These are phyloP conservation scores for Limanda limanda DNA, from an alignment of 2,113 vertebrate genomes.

Conservation along the genomic window DNA sequence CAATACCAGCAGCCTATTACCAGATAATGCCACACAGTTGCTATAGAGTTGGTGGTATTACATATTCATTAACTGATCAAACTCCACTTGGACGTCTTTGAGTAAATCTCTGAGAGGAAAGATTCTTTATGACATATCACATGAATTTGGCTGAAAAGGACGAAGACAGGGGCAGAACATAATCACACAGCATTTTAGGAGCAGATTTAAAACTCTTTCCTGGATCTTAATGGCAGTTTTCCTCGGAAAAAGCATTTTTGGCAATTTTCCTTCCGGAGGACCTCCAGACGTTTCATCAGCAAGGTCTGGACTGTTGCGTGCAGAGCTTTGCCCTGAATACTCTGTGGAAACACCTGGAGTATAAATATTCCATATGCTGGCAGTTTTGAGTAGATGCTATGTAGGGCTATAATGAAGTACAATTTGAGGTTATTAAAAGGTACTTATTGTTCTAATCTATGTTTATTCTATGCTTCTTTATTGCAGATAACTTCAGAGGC, in stretches of 20 bases:
- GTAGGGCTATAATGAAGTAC: not conserved
- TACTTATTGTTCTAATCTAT: too few species aligned
- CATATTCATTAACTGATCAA: constrained; percentile 20
- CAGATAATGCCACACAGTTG: constrained; percentile 45
- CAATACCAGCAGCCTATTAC: constrained; percentile 58
- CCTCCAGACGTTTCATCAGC: not conserved
- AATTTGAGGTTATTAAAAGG: not conserved
- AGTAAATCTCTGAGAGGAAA: constrained; percentile 27
- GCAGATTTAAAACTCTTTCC: constrained; percentile 1
- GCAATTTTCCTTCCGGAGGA: not conserved
- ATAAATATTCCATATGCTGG: not conserved
- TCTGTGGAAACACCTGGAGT: not conserved
- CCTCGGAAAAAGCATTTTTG: not conserved
- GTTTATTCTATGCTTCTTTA: too few species aligned
- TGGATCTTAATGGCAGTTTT: not conserved
- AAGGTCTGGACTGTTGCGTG: constrained; percentile 1
- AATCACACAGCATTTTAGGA: not conserved
- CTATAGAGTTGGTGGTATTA: constrained; percentile 33
- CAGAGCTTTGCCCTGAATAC: not conserved
- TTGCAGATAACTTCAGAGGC: too few species aligned
- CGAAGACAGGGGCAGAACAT: not conserved
- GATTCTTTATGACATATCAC: constrained; percentile 2
- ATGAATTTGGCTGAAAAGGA: not conserved
- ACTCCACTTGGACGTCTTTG: not conserved
- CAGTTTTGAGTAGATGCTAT: not conserved